A percentile compares a stretch with the other conserved stretches of the same genome.
phyloP scores from a whole-genome alignment of 2,888 invertebrate species.

The Hypercompe scribonia region DNA sequence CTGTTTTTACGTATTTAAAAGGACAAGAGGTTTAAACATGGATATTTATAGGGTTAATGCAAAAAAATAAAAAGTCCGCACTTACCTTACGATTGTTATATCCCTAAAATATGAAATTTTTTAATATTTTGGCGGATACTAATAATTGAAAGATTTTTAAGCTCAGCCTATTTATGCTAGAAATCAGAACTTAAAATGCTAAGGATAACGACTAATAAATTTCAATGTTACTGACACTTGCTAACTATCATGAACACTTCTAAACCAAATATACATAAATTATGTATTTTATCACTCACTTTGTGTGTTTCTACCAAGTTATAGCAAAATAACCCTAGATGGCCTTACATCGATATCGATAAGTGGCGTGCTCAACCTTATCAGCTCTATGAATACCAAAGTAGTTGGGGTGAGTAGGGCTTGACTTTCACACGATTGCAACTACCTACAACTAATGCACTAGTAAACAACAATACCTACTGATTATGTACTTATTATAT shows the following conservation, averaged over 20 bases:
- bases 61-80: not conserved
- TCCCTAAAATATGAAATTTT: not conserved
- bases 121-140: not conserved
- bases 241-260: not conserved
- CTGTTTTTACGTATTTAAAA: too few relatives aligned
- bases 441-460: constrained; percentile 63
- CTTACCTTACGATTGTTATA: not conserved
- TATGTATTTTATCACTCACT: not conserved
- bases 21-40: too few relatives aligned
- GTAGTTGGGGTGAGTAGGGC: constrained; percentile 77
- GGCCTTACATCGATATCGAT: constrained; percentile 45
- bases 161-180: not conserved
- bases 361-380: constrained; percentile 53
- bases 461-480: constrained; percentile 50
- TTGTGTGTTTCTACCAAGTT: not conserved
- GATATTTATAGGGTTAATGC: not conserved
- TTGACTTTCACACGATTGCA: constrained; percentile 79
- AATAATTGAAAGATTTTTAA: not conserved
- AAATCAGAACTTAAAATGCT: not conserved
- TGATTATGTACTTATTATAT: constrained; percentile 47
- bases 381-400: constrained; percentile 75
- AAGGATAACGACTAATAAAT: not conserved
- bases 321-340: constrained; percentile 13
- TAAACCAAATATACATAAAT: not conserved
- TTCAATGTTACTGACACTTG: not conserved